Percentiles rank a stretch among this genome's conserved stretches.
Conservation (phyloP, 2,113 vertebrate species). For the Rhodinocichla rosea region DNA sequence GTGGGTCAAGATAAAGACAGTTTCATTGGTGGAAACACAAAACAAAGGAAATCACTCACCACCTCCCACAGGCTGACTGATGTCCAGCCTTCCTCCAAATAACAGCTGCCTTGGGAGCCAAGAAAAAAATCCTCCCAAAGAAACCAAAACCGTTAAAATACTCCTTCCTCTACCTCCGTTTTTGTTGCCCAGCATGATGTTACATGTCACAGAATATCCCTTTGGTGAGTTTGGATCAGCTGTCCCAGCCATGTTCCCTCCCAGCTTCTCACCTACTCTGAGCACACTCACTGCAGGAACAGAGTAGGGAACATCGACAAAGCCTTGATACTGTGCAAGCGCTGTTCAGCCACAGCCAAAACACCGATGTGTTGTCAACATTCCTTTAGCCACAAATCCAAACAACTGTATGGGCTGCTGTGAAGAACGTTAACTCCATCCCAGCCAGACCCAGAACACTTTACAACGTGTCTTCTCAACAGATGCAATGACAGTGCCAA, state of each 20-base stretch:
- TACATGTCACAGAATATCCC: not conserved
- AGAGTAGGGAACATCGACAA: not conserved
- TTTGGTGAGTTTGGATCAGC: not conserved
- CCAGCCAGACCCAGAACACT: conserved; percentile 9
- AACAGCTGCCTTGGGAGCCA: not conserved
- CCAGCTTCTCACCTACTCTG: not conserved
- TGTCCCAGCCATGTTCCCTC: not conserved
- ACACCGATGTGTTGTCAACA: not conserved
- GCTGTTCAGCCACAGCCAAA: not conserved
- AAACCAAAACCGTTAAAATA: not conserved
- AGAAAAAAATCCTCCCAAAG: not conserved
- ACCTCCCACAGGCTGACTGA: not conserved
- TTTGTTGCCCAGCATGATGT: not conserved
- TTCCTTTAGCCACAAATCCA: conserved; percentile 25
- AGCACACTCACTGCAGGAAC: not conserved
- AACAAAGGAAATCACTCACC: not conserved
- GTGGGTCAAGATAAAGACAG: not conserved
- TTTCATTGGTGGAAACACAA: not conserved
- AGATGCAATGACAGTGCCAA: not conserved
- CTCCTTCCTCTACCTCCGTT: not conserved
- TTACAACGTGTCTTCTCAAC: conserved; percentile 9
- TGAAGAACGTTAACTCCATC: conserved; percentile 26
- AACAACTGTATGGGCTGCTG: not conserved
- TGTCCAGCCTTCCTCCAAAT: not conserved
- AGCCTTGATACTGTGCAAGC: not conserved